Base-by-base conservation (phyloP, 2,888 invertebrate genomes). In the Horisme vitalbata region DNA sequence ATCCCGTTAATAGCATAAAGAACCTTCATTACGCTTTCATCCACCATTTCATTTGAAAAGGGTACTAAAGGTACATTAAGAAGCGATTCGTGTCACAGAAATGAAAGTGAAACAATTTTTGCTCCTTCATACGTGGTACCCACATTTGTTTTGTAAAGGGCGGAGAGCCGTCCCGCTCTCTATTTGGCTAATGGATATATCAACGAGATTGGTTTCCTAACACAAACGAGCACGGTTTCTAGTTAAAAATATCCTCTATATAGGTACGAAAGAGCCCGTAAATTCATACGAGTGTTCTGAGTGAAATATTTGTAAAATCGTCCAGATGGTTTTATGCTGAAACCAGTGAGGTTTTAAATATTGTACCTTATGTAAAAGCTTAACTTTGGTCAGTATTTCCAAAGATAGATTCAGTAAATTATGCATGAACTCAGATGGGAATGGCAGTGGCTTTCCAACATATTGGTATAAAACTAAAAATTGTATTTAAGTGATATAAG, bases 181-280 rank as follows among this genome's bases (percentile, higher is more conserved):
- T 76, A 79, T 79, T 79, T 77, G 62, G 75, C 75, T 79, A 80
- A 80, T 79, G 79, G 80, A 79, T 73, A 68, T 75, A 75, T 75
- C 75, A 75, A 72, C 65, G 71, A 77, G 75, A 79, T 80, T 79
- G 78, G 71, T 74, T 79, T 71, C 57, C 66, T 67, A 63, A 71
- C 70, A 72, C 70, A 72, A 69, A 69, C 68, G 62, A 57, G 59
- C 63, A 53, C 61, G 62, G 59, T 63, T 63, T 64, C 65, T 68
- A 70, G 66, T 70, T 69, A 73, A 73, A 75, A 74, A 74, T 68
- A 69, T 57, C 45, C 52, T 38, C 34, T 41, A 45, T 55, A 50
- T 52, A n/a, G n/a, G n/a, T n/a, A 45, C 45, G 44, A 44, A 55
- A 52, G 41, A 48, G 55, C 45, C 46, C 57, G 57, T 60, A 61